Conservation (phyloP, 2,113 vertebrate genomes). For the human (Homo sapiens) region GRCh38 chr20:59820501-59821000, state of each 20-base stretch:
- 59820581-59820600: neutral
- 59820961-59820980: rapidly evolving
- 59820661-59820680: rapidly evolving
- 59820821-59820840: neutral
- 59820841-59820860: neutral
- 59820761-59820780: neutral
- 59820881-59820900: rapidly evolving
- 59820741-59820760: neutral
- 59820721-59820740: neutral
- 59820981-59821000: neutral
- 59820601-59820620: neutral
- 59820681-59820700: neutral
- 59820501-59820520: neutral
- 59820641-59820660: rapidly evolving
- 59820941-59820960: rapidly evolving
- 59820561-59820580: neutral
- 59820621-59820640: neutral
- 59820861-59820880: neutral
- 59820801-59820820: neutral
- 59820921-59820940: neutral
- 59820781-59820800: rapidly evolving
- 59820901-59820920: neutral
- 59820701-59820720: neutral
- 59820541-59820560: neutral
- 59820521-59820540: neutral